Evolutionary conservation across 2,888 invertebrate genomes (phyloP), one percentile per base, ranked within the genome.

Genomic region (Isoperla grammatica): DNA sequence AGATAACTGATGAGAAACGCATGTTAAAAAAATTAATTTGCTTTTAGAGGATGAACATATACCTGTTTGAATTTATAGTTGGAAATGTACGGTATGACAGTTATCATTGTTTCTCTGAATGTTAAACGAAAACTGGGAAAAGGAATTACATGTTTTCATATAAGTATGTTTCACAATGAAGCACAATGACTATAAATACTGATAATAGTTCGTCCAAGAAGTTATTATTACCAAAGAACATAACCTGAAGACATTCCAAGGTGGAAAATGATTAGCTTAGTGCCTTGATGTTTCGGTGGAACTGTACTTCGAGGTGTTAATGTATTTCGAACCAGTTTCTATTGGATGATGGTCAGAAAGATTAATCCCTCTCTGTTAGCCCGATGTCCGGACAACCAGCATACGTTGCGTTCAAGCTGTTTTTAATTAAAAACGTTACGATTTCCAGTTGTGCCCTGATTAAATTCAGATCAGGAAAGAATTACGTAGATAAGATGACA

Each of bases 311-410:
- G 9, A 37, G 53, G 53, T 53, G 53, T 53, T 53, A 53, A 53
- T 53, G 35, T 53, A 37, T 13, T 53, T 19, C 15, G 53, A 53
- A 53, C 53, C 53, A 39, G 53, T 53, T 50, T 53, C 37, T 53
- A 53, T 53, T 53, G 53, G 53, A 19, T 37, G 53, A 53, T 53
- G 53, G 53, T 53, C 53, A 53, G 17, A 17, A 12, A 39, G 53
- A 53, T 53, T 37, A 39, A 53, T 53, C 53, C 20, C 20, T 17
- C n/a, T n/a, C n/a, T n/a, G n/a, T n/a, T 12, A 19, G 6, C 39
- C 39, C 15, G 20, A 19, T 8, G n/a, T 19, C 12, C 53, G 20
- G n/a, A n/a, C n/a, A n/a, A n/a, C n/a, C n/a, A n/a, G n/a, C n/a
- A n/a, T n/a, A 13, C 53, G 13, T 15, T 11, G 53, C 6, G 11